Conservation (phyloP, 2,113 vertebrate genomes). For the Procapra przewalskii region DNA sequence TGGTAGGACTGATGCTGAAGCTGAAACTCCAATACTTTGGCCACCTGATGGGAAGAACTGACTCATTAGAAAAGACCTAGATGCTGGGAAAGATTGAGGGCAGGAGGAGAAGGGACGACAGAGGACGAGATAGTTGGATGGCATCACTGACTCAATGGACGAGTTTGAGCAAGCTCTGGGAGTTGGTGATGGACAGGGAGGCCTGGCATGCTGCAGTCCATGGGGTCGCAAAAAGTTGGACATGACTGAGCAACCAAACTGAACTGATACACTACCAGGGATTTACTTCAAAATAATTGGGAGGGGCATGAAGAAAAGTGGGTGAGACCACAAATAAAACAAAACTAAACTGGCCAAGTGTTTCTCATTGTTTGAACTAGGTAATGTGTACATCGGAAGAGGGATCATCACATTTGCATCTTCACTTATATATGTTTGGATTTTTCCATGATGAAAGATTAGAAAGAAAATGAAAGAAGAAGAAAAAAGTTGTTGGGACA, state of each 20-base stretch:
- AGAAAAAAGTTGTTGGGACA: neutral
- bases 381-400: neutral
- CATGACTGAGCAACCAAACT: neutral
- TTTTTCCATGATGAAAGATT: neutral
- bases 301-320: neutral
- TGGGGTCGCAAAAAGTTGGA: neutral
- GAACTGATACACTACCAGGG: neutral
- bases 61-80: neutral
- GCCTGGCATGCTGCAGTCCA: neutral
- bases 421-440: neutral
- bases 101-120: neutral
- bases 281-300: neutral
- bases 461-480: neutral
- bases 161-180: neutral
- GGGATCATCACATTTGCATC: neutral
- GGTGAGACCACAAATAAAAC: neutral
- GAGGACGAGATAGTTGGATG: neutral
- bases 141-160: rapidly evolving
- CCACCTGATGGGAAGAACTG: neutral
- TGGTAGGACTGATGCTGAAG: neutral
- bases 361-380: neutral
- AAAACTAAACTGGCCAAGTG: neutral
- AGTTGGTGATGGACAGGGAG: neutral
- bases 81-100: neutral
- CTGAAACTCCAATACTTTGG: neutral